Evolutionary conservation across 2,113 vertebrate species (phyloP).

Genomic region (Nycticorax nycticorax): DNA sequence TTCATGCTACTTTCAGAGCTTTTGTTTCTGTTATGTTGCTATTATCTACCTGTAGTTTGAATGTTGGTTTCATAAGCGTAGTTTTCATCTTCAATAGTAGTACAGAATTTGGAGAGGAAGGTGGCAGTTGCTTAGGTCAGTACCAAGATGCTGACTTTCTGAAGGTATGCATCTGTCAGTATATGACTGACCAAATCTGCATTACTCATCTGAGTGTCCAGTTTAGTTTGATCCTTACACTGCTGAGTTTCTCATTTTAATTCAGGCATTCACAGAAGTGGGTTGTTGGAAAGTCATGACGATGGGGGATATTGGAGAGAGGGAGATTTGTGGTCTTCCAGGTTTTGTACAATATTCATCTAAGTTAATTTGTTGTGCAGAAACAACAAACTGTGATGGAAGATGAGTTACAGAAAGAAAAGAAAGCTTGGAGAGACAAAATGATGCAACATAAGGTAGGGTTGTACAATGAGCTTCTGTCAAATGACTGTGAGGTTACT

Average conservation of each 20-base stretch:
- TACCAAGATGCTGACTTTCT: not conserved
- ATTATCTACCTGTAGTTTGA: not conserved
- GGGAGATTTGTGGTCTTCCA: not conserved
- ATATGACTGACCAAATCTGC: not conserved
- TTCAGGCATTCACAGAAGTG: not conserved
- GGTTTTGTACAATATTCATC: not conserved
- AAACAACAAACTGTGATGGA: constrained; percentile 67
- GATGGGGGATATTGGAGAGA: not conserved
- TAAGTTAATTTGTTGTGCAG: constrained; percentile 65
- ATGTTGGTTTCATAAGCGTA: not conserved
- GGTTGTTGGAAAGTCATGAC: not conserved
- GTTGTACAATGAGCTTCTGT: not conserved
- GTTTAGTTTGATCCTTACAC: not conserved
- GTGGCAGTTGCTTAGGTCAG: not conserved
- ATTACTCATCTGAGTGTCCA: not conserved
- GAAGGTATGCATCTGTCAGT: not conserved
- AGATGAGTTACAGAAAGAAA: constrained; percentile 64
- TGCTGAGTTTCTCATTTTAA: not conserved
- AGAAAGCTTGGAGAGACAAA: constrained; percentile 77
- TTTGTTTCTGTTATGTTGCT: not conserved
- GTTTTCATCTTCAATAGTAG: not conserved
- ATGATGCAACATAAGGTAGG: constrained; percentile 79
- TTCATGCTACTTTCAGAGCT: not conserved
- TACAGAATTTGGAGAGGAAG: not conserved
- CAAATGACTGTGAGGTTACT: not conserved